A percentile compares a stretch with the other conserved stretches of the same genome.
phyloP scores from a whole-genome alignment of 1,140 invertebrate genomes.

The Berghia stephanieae region DNA sequence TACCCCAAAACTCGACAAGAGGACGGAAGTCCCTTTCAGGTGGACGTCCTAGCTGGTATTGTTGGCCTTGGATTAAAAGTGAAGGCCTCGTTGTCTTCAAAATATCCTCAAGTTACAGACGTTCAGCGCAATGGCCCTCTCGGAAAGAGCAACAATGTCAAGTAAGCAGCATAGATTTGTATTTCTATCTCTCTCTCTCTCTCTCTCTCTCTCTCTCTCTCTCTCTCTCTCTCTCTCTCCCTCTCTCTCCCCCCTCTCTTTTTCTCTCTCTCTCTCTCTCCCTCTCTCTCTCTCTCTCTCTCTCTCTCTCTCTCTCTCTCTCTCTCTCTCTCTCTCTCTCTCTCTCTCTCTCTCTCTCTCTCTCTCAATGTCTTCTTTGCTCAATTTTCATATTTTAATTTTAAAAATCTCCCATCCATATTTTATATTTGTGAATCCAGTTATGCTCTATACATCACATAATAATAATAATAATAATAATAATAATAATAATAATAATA shows the following conservation, averaged over 20 bases:
- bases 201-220: background rate
- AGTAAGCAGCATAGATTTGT: conserved; percentile 44
- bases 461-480: no score
- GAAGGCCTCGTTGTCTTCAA: conserved; percentile 41
- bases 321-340: conserved; percentile 1
- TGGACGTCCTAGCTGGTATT: conserved; percentile 57
- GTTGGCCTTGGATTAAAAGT: conserved; percentile 56
- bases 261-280: background rate
- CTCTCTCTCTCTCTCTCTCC: background rate
- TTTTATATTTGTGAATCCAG: no score
- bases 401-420: no score
- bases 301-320: conserved; percentile 3
- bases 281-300: background rate
- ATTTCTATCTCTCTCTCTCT: no score
- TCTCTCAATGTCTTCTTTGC: background rate
- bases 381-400: no score
- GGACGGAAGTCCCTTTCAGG: conserved; percentile 48
- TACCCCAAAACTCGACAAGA: conserved; percentile 39
- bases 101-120: conserved; percentile 46
- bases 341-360: background rate
- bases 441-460: no score
- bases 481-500: no score
- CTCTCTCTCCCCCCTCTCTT: background rate
- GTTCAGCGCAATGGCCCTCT: conserved; percentile 53
- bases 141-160: conserved; percentile 51